Percentiles rank a stretch among this genome's conserved stretches.
Conservation (phyloP, 1,140 invertebrate genomes). For the Micrasema minimum region DNA sequence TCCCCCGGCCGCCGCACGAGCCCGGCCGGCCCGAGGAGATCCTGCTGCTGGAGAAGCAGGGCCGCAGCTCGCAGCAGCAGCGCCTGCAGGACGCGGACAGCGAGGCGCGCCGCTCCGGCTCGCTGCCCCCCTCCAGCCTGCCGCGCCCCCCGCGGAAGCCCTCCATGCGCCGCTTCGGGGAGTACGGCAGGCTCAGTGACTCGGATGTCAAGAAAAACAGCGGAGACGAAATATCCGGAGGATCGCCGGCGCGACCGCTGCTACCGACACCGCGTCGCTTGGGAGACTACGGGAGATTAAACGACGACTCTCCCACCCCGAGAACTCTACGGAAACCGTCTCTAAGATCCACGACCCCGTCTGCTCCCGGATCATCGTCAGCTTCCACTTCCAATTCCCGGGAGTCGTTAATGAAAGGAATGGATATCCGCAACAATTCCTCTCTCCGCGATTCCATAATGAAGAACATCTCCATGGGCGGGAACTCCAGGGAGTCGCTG, state of each 20-base stretch:
- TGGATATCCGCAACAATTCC: conserved; percentile 57
- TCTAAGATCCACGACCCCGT: conserved; percentile 60
- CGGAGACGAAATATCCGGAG: conserved; percentile 49
- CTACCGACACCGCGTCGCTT: conserved; percentile 70
- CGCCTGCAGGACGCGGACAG: conserved; percentile 68
- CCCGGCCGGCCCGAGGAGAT: conserved; percentile 73
- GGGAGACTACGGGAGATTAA: conserved; percentile 70
- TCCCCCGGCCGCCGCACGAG: conserved; percentile 60
- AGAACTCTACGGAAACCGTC: conserved; percentile 60
- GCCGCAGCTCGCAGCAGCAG: conserved; percentile 78
- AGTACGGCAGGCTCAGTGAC: conserved; percentile 70
- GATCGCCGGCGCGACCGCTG: conserved; percentile 69
- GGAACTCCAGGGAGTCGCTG: conserved; percentile 57
- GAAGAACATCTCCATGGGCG: conserved; percentile 51
- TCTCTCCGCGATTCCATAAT: conserved; percentile 48
- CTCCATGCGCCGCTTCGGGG: conserved; percentile 66
- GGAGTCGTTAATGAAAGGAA: conserved; percentile 62
- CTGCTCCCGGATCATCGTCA: conserved; percentile 64
- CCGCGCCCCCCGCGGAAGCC: conserved; percentile 73
- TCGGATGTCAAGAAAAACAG: conserved; percentile 71
- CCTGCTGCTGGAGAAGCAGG: conserved; percentile 79
- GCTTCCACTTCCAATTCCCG: conserved; percentile 63
- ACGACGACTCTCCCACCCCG: conserved; percentile 65
- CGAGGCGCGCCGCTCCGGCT: conserved; percentile 63
- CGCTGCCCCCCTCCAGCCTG: conserved; percentile 73